Base-by-base conservation (phyloP, 2,113 vertebrate genomes). In the Siphamia tubifer region DNA sequence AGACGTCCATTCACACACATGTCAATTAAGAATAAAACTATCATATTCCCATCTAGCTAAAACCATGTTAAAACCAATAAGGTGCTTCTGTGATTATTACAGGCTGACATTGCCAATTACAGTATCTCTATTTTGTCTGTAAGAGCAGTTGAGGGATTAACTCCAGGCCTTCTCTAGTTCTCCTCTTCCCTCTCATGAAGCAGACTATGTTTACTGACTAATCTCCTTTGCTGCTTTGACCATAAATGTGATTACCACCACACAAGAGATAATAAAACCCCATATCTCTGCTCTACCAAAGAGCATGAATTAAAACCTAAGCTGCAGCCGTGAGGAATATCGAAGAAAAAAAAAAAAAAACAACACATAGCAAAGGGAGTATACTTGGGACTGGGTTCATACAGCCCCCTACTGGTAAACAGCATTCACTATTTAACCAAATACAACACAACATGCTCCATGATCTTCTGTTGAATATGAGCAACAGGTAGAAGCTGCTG, bases 361-460 rank as follows among this genome's bases (percentile, higher is more conserved):
- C 68, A 76, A 84, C 49, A 56, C 43, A 56, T 55, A 61, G 38
- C 20, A 74, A 60, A 72, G 31, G 24, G 44, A 49, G 17, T 36
- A n/a, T n/a, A 52, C 64, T 58, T 64, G 58, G 73, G 58, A 30
- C 81, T 78, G 81, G 71, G 88, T 61, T 51, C 68, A 87, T 75
- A 89, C 80, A 91, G 92, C 90, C 92, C 89, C 90, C 92, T 93
- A 69, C 89, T 92, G 91, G 90, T 70, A 68, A 77, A 77, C 39
- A 64, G 1, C 57, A 49, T 42, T 64, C 45, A 63, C 74, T 53
- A 63, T 69, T 69, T 70, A 68, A 53, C 43, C 56, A 77, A 79
- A 66, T 70, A 45, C 19, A 78, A 65, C 68, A 70, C 48, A 68
- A 57, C 81, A 68, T 58, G 65, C 74, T 75, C 56, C 35, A 74